Evolutionary conservation across 2,113 vertebrate species (phyloP), one percentile per base, ranked within the genome.

Genomic region (Mustelus asterias): DNA sequence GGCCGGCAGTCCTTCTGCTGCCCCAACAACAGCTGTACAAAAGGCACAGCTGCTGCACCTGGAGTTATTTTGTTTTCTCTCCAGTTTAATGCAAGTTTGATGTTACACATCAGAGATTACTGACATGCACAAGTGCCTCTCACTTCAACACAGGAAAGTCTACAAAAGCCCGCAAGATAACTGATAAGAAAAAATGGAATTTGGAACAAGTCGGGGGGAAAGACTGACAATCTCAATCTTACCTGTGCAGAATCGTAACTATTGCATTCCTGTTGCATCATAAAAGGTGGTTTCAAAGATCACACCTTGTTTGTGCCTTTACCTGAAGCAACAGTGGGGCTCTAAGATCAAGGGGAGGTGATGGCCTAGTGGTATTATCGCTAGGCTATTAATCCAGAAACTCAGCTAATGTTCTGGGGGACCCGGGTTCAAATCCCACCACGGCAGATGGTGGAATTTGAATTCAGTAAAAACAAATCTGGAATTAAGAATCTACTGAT

Each of bases 31-130:
- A 65, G 16, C 18, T 65, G 60, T 16, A 93, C 60, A 93, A 37
- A 90, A 24, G 89, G 60, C 9, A 22, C 89, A 93, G 89, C 89
- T 67, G 89, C 60, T 67, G 60, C 89, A 93, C 89, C 89, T 93
- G 89, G 89, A 93, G 63, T 65, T 93, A 93, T 44, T 93, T 93
- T 67, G 89, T 93, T 44, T 37, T 93, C 89, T 37, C 89, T 93
- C 33, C 89, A 67, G 60, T 93, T 93, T 93, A 93, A 93, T 93
- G 89, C 60, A 65, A 93, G 58, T 93, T 93, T 93, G 89, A 93
- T 65, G 89, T n/a, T 93, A 65, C 89, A 93, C 89, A 37, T 65
- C 89, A 93, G 60, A 93, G 89, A 93, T 67, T 93, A 65, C 26
- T 93, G 89, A 41, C 89, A 65, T 93, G 89, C 60, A 93, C 89